phyloP scores from a whole-genome alignment of 1,140 invertebrate genomes.

The Hylyphantes graminicola region DNA sequence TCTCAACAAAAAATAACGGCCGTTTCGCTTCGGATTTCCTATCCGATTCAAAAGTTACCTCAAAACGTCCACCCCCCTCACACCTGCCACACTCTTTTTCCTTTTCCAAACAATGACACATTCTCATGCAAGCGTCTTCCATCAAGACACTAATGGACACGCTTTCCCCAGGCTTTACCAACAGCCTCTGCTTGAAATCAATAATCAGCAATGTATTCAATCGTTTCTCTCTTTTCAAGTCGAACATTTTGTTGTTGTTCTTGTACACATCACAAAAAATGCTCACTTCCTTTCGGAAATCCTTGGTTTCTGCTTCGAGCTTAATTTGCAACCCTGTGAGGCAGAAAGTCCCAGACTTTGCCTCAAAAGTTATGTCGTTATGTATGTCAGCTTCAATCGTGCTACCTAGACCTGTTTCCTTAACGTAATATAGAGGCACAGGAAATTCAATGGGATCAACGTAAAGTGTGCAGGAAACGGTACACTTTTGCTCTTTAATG shows the following conservation, averaged over 20 bases:
- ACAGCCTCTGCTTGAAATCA: neutral
- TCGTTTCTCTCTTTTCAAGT: too few species aligned
- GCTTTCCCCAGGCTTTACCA: neutral
- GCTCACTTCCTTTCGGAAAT: neutral
- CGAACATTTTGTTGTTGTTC: neutral
- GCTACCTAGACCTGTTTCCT: neutral
- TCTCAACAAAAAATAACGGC: conserved; percentile 2
- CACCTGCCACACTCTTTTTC: neutral
- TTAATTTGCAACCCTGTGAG: neutral
- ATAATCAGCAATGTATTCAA: neutral
- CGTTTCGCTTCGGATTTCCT: neutral
- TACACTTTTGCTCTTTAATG: neutral
- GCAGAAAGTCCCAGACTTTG: neutral
- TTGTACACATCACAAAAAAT: neutral
- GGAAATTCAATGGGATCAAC: neutral
- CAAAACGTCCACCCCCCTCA: neutral
- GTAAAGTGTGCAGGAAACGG: neutral
- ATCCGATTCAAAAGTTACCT: neutral
- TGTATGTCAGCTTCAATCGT: neutral
- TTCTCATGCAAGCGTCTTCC: neutral
- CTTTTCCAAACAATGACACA: neutral
- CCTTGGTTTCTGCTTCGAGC: neutral
- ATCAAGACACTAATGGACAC: neutral
- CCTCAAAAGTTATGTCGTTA: neutral
- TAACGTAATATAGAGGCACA: neutral